phyloP scores from a whole-genome alignment of 2,797 vertebrate genomes.

The Meriones psammophilus region DNA sequence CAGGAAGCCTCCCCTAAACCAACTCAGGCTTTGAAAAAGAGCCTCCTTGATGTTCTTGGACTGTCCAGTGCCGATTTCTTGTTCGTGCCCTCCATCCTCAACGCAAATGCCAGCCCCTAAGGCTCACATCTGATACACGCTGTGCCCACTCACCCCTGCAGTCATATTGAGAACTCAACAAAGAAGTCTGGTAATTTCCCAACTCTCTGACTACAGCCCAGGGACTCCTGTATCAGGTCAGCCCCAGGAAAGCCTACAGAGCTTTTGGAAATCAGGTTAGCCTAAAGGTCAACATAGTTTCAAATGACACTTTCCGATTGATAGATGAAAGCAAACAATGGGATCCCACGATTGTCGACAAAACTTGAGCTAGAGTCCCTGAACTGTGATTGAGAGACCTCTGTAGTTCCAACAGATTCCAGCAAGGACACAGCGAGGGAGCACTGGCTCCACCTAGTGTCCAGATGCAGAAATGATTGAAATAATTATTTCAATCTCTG shows the following conservation, averaged over 20 bases:
- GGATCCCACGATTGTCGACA: background rate
- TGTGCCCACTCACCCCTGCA: background rate
- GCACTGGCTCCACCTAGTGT: slow-evolving; percentile 43
- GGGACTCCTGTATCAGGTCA: background rate
- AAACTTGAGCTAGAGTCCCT: fast-evolving
- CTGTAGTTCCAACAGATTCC: fast-evolving
- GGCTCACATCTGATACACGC: background rate
- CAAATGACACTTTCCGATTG: background rate
- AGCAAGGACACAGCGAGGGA: background rate
- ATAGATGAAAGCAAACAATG: background rate
- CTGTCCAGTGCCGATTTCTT: background rate
- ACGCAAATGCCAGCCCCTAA: background rate
- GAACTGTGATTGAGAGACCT: fast-evolving
- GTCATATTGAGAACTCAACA: background rate
- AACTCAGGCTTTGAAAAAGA: background rate
- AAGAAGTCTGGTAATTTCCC: fast-evolving
- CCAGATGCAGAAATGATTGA: fast-evolving
- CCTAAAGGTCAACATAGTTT: background rate
- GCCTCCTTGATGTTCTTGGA: background rate
- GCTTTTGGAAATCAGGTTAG: background rate
- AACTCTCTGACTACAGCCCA: background rate
- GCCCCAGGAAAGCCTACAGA: background rate
- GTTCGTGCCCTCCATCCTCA: fast-evolving
- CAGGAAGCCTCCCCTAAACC: background rate
- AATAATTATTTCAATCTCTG: background rate